Conservation (phyloP, 2,113 vertebrate species). For the Nicator chloris region DNA sequence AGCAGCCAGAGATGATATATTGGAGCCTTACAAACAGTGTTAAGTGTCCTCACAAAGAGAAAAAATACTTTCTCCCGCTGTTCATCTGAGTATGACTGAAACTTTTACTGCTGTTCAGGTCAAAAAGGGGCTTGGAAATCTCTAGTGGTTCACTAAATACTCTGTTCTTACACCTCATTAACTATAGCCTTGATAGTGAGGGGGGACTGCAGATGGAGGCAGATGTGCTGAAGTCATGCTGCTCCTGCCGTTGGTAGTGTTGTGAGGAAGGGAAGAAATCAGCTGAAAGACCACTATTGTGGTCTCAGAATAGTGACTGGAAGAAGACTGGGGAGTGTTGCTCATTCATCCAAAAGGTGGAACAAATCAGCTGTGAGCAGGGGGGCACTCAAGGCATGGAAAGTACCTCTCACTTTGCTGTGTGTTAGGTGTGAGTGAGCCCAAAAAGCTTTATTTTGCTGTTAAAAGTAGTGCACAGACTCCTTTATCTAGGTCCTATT, state of each 20-base stretch:
- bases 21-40: neutral
- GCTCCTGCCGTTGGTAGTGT: neutral
- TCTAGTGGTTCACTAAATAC: too few relatives aligned
- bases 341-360: neutral
- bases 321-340: neutral
- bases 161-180: neutral
- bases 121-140: neutral
- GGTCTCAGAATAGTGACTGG: neutral
- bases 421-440: neutral
- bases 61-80: neutral
- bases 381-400: neutral
- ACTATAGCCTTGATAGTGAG: neutral
- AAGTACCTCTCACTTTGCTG: accelerated
- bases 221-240: neutral
- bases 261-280: neutral
- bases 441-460: neutral
- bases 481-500: neutral
- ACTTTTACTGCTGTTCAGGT: neutral
- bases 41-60: neutral
- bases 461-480: neutral
- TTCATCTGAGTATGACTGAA: neutral
- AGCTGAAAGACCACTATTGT: neutral
- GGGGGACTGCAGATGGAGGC: neutral
- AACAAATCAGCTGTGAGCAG: neutral
- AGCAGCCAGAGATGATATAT: neutral